Evolutionary conservation across 2,888 invertebrate genomes (phyloP), one percentile per base, ranked within the genome.

Genomic region (Harpagoxenus sublaevis): DNA sequence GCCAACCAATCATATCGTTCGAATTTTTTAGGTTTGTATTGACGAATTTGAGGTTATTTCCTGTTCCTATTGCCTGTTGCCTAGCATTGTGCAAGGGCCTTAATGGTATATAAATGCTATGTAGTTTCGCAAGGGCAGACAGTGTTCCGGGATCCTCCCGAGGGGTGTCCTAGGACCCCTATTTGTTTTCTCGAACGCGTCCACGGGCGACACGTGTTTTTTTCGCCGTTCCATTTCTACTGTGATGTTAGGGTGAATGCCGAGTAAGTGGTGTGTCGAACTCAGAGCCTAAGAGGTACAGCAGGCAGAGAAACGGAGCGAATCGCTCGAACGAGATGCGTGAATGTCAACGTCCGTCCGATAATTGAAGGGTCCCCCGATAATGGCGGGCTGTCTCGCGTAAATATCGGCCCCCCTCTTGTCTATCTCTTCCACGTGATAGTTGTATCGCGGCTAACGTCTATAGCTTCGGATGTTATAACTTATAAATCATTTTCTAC

Each of bases 181-280:
- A 86, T 88, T 88, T 88, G 86, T 84, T 86, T 89, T 84, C 74
- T 84, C 70, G 73, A 81, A 81, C 60, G 48, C 55, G 31, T 45
- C 57, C 70, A 45, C 39, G 42, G 77, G 31, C 73, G 85, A 88
- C 89, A 88, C 84, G 84, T 84, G 88, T 86, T 88, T 65, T 65
- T 83, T 71, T 31, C 57, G 51, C 85, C 83, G 48, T 83, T 83
- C 75, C n/a, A 31, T 82, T 70, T 45, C 57, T 63, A 57, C n/a
- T 18, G 66, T 18, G 9, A 18, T 39, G 35, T 39, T 66, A 28
- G 68, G 57, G 65, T 42, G 45, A 70, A 48, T 35, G 42, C 63
- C 82, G 77, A 51, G 63, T 45, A 74, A 51, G 63, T 45, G n/a
- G 28, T 57, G 39, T 5, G 62, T 48, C 55, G 60, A 65, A 39